Base-by-base conservation (phyloP, 2,888 invertebrate genomes). In the Spilosoma lubricipeda region DNA sequence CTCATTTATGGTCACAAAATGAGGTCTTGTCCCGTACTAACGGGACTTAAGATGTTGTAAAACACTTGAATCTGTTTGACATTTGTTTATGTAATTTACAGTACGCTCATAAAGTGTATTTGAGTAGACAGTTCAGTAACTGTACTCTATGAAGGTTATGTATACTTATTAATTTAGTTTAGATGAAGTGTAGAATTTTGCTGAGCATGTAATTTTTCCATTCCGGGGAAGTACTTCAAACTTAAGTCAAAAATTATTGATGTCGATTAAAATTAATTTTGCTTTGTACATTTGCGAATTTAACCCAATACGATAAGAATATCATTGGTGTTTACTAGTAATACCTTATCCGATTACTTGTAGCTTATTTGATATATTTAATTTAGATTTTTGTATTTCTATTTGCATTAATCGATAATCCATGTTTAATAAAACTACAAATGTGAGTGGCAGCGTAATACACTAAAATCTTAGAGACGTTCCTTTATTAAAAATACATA, bases 81-180 rank as follows among this genome's bases (percentile, higher is more conserved):
- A 78, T 84, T 84, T 81, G 84, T 78, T 85, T 80, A 78, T 83
- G 82, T 81, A 75, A 80, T 84, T 85, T 81, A 81, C 82, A 83
- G 74, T 67, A 79, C 74, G 75, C 78, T 70, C 73, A 71, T 65
- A 45, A 71, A 75, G 77, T 82, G 74, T 84, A 66, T 76, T 70
- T 75, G 70, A 71, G 69, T 77, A 70, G 74, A 71, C 73, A 76
- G 84, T 79, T 76, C 69, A 74, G 68, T 84, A 85, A 81, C 83
- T 81, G 83, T 85, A 67, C 65, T 77, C 76, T 78, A 77, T 52
- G 74, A 77, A 42, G 66, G 72, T 66, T 59, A 71, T 33, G 18
- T 74, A 2, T 66, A 4, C 45, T 3, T 74, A 59, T 74, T 70
- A 48, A 68, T 48, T 68, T 39, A 59, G 23, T 8, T 39, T 30